These are phyloP conservation scores for Fulmarus glacialis DNA, from an alignment of 2,113 vertebrate genomes.

Conservation along the genomic window DNA sequence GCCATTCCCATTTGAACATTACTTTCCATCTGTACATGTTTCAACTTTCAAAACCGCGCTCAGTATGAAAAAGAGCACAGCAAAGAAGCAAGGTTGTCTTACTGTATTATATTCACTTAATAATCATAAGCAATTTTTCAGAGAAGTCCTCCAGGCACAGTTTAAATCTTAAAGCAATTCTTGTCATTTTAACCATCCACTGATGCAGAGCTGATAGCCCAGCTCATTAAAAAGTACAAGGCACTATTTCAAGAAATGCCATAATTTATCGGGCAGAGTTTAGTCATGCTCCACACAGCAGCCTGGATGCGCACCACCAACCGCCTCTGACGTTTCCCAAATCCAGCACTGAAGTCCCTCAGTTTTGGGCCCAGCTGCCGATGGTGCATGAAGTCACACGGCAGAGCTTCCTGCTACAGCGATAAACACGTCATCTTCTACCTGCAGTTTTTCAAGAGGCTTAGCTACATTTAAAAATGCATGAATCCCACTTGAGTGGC, in stretches of 20 bases:
- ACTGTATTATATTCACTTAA: not conserved
- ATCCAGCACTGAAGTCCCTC: not conserved
- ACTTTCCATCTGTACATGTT: not conserved
- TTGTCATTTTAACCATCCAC: constrained; percentile 13
- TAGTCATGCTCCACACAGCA: not conserved
- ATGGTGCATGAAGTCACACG: not conserved
- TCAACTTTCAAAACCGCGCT: not conserved
- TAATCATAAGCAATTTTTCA: constrained; percentile 34
- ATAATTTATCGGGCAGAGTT: not conserved
- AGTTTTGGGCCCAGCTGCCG: not conserved
- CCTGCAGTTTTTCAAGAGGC: not conserved
- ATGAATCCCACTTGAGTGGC: not conserved
- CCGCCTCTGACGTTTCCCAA: not conserved
- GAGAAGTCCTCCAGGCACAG: constrained; percentile 40
- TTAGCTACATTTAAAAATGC: not conserved
- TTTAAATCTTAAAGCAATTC: constrained; percentile 39
- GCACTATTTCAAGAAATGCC: not conserved
- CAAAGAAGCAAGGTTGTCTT: constrained; percentile 7
- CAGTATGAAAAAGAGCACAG: not conserved
- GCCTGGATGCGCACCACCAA: not conserved
- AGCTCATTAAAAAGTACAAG: constrained; percentile 34
- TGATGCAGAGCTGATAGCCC: constrained; percentile 21
- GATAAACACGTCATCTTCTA: not conserved
- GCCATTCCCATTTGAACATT: not conserved
- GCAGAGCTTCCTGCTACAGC: not conserved